Base-by-base conservation (phyloP, 2,113 vertebrate species). In the Aptenodytes patagonicus region DNA sequence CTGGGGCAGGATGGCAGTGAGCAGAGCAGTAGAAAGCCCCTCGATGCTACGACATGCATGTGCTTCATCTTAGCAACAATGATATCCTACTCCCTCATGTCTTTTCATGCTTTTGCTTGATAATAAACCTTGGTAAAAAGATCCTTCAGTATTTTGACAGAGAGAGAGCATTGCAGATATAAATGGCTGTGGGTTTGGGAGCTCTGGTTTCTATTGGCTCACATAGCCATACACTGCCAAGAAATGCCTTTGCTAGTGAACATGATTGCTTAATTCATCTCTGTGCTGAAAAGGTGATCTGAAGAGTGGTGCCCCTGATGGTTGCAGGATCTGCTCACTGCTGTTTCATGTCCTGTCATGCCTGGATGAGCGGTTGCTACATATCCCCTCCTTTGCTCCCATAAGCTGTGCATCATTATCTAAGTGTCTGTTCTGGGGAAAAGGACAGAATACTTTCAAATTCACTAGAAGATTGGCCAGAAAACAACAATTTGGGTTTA, bases 21-120 rank as follows among this genome's bases (percentile, higher is more conserved):
- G 16, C 75, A 87, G 40, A 61, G 40, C 31, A 34, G 19, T 19
- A 81, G 40, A 44, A 84, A 75, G 29, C 6, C 32, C 16, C 22
- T 70, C 0, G 0, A 15, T 0, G 8, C 19, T 73, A 26, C 57
- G 46, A 40, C 3, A n/a, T 6, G 3, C 1, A 4, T 5, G 2
- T 32, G 34, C 16, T 26, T 88, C 58, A 46, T 40, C n/a, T 85
- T 79, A 71, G 13, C 34, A 75, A 19, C 17, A 85, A 29, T 12
- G 6, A 34, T 32, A 46, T 25, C 21, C 38, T 46, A 42, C 19
- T 88, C 38, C 28, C 20, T 83, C 17, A 1, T 9, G 18, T 38
- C 36, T 82, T 90, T 69, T 78, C n/a, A 51, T 54, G 29, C 7
- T 42, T 52, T 31, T 79, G n/a, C 11, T 58, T 90, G 64, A 69